Percentiles rank a stretch among this genome's conserved stretches.
Evolutionary conservation across 2,888 invertebrate species (phyloP).

Genomic region (Drosophila quinaria): DNA sequence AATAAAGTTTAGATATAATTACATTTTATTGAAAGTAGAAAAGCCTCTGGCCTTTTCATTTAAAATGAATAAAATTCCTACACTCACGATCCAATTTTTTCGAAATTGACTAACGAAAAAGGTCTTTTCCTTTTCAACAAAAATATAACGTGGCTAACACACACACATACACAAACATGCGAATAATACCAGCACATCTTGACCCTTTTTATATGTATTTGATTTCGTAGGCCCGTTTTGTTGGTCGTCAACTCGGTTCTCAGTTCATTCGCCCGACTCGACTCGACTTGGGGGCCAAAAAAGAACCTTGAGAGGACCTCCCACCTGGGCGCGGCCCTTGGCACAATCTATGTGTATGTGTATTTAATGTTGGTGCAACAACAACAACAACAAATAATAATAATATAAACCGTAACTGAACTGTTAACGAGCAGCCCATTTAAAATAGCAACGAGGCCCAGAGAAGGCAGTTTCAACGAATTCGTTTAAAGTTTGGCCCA

Average conservation of each 20-base stretch:
- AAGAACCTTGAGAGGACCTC: constrained; percentile 26
- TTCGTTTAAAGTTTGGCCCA: constrained; percentile 39
- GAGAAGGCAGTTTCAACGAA: constrained; percentile 22
- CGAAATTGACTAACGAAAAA: neutral
- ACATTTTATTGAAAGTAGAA: neutral
- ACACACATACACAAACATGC: neutral
- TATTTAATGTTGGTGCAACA: constrained; percentile 61
- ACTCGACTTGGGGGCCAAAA: constrained; percentile 32
- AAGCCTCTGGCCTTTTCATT: neutral
- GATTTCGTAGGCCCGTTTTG: constrained; percentile 13
- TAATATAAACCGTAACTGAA: constrained; percentile 19
- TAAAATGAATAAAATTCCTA: constrained; percentile 3
- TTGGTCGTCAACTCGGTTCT: constrained; percentile 3
- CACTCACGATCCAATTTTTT: neutral
- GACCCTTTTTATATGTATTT: constrained; percentile 54
- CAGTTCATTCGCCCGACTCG: constrained; percentile 61
- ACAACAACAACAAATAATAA: constrained; percentile 6
- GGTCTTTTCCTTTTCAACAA: neutral
- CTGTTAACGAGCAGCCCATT: constrained; percentile 63
- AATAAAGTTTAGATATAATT: neutral
- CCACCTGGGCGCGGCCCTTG: constrained; percentile 30
- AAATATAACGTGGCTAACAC: constrained; percentile 13
- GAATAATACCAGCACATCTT: constrained; percentile 30
- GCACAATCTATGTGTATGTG: constrained; percentile 51
- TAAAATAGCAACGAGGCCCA: constrained; percentile 42